Evolutionary conservation across 2,797 vertebrate genomes (phyloP).

Genomic region (Malacoraja senta): DNA sequence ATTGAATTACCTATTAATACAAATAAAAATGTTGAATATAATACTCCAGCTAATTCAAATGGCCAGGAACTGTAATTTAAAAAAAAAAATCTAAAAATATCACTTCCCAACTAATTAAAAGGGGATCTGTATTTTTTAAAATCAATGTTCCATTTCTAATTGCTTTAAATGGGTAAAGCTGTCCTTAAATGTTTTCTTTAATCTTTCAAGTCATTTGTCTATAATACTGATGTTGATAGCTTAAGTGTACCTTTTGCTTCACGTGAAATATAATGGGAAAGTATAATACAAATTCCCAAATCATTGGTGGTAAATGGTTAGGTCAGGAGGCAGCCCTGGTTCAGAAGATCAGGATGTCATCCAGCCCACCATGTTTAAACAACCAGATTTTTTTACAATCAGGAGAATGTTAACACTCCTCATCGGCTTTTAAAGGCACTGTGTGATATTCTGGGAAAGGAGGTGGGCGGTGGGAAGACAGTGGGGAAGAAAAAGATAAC

Average conservation of each 20-base stretch:
- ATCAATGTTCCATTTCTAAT: not conserved
- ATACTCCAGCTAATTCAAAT: not conserved
- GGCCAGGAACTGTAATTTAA: not conserved
- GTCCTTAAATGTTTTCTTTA: not conserved
- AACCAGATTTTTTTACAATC: not conserved
- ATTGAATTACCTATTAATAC: conserved; percentile 1
- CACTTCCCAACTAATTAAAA: not conserved
- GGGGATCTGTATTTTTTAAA: not conserved
- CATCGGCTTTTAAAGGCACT: not conserved
- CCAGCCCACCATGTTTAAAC: not conserved
- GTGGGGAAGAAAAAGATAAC: not conserved
- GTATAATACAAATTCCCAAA: not conserved
- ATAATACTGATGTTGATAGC: not conserved
- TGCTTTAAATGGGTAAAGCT: not conserved
- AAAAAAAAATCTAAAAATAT: not conserved
- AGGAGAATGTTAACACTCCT: not conserved
- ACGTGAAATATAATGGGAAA: not conserved
- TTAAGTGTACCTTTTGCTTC: not conserved
- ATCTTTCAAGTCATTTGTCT: not conserved
- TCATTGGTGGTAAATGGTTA: not conserved
- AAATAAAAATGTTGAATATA: not conserved
- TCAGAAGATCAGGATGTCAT: conserved; percentile 13
- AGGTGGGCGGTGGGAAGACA: not conserved
- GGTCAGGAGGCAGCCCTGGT: not conserved
- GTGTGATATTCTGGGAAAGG: not conserved